Percentiles rank a stretch among this genome's conserved stretches.
Conservation (phyloP, 2,888 invertebrate genomes). For the Tinea pellionella region DNA sequence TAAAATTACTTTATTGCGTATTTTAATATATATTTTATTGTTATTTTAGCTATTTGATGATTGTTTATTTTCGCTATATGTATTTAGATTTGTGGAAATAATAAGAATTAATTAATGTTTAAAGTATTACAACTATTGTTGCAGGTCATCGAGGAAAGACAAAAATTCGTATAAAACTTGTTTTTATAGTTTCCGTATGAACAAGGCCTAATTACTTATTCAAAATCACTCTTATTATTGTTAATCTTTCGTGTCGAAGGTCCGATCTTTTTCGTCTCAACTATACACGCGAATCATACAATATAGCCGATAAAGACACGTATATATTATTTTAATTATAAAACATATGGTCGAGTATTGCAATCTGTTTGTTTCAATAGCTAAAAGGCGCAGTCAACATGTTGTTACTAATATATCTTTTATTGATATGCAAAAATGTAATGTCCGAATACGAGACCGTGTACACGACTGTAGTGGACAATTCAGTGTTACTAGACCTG, state of each 20-base stretch:
- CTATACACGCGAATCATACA: not conserved
- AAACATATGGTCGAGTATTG: not conserved
- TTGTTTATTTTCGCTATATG: no score
- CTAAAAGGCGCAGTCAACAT: not conserved
- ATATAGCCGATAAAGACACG: not conserved
- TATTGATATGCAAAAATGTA: not conserved
- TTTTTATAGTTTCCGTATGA: not conserved
- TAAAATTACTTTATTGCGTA: no score
- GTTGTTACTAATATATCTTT: not conserved
- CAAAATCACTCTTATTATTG: not conserved
- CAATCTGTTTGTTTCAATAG: not conserved
- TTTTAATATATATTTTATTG: no score
- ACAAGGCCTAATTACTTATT: not conserved
- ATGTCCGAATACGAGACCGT: slow-evolving; percentile 3
- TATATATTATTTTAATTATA: not conserved
- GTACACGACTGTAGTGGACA: not conserved
- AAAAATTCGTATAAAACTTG: not conserved
- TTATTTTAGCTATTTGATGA: no score
- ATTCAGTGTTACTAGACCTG: not conserved
- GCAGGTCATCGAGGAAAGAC: not conserved
- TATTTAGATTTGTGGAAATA: no score
- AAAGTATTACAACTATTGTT: not conserved
- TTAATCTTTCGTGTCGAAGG: not conserved
- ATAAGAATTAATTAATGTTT: no score
- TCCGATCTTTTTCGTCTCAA: not conserved